Evolutionary conservation across 2,888 invertebrate species (phyloP).

Genomic region (Xestia c-nigrum): DNA sequence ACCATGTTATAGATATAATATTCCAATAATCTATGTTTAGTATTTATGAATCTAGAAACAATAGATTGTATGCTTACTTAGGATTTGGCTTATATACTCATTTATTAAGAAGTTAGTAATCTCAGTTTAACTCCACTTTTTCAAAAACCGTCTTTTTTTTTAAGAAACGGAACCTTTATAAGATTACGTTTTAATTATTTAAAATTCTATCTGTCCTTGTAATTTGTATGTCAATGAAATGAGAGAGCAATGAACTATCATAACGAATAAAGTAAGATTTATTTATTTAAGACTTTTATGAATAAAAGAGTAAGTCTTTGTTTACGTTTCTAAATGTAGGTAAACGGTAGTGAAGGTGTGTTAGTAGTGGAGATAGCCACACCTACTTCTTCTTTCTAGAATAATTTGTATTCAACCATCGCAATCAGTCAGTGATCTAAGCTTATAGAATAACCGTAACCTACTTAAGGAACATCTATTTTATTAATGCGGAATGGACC

Average conservation of each 20-base stretch:
- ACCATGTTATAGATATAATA: neutral
- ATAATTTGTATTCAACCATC: neutral
- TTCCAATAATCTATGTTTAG: neutral
- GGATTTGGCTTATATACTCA: too few species aligned
- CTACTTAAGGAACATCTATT: too few species aligned
- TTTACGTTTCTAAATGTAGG: slow-evolving; percentile 25
- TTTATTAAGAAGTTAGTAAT: neutral
- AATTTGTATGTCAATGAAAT: slow-evolving; percentile 7
- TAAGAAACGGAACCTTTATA: neutral
- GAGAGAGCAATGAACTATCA: slow-evolving; percentile 15
- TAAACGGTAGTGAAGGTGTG: slow-evolving; percentile 11
- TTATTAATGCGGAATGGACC: too few species aligned
- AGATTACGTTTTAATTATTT: neutral
- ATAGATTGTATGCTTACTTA: neutral
- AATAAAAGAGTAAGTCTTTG: slow-evolving; percentile 21
- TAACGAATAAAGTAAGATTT: slow-evolving; percentile 6
- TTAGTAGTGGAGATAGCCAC: slow-evolving; percentile 10
- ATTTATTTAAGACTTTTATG: slow-evolving; percentile 23
- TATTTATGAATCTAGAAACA: neutral
- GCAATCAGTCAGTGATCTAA: slow-evolving; percentile 1
- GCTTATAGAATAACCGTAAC: too few species aligned
- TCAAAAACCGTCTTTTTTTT: neutral
- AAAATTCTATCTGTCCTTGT: slow-evolving; percentile 17
- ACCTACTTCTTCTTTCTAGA: slow-evolving; percentile 21
- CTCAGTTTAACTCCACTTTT: neutral